Conservation (phyloP, 2,888 invertebrate genomes). For the Cartodere bifasciata region DNA sequence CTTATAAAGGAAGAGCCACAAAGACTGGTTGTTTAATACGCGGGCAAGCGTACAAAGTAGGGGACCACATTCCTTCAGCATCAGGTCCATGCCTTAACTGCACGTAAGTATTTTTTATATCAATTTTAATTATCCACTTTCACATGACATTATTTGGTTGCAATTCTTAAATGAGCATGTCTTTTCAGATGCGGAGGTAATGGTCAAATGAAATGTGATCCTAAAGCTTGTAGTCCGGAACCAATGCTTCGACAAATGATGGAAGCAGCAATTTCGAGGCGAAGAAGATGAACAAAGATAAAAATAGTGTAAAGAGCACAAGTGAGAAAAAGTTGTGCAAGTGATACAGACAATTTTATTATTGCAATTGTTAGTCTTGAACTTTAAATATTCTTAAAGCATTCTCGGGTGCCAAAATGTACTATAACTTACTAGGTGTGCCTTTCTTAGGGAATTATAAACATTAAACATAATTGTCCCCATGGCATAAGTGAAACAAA, state of each 20-base stretch:
- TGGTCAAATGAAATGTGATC: constrained; percentile 91
- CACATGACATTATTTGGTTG: not conserved
- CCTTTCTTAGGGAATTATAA: constrained; percentile 24
- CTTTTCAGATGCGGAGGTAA: constrained; percentile 74
- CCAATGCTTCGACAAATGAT: constrained; percentile 86
- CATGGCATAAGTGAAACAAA: constrained; percentile 6
- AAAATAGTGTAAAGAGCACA: constrained; percentile 27
- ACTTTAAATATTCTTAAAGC: constrained; percentile 25
- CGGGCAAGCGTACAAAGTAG: constrained; percentile 73
- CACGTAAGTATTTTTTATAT: constrained; percentile 58
- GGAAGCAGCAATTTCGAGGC: constrained; percentile 62
- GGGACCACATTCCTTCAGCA: constrained; percentile 71
- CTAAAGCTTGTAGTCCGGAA: constrained; percentile 78
- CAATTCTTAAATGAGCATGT: constrained; percentile 1
- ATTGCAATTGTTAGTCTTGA: constrained; percentile 27
- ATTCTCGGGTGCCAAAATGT: constrained; percentile 39
- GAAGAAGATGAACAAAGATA: constrained; percentile 46
- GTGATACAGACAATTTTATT: constrained; percentile 31
- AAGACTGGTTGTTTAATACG: constrained; percentile 76
- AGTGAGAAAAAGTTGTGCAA: constrained; percentile 27
- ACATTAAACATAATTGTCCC: constrained; percentile 1
- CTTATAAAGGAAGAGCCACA: constrained; percentile 61
- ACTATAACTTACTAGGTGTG: constrained; percentile 31
- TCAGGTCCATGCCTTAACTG: constrained; percentile 90
- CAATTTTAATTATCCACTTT: not conserved